A percentile compares a stretch with the other conserved stretches of the same genome.
phyloP scores from a whole-genome alignment of 2,888 invertebrate species.

The Tupiocoris notatus region DNA sequence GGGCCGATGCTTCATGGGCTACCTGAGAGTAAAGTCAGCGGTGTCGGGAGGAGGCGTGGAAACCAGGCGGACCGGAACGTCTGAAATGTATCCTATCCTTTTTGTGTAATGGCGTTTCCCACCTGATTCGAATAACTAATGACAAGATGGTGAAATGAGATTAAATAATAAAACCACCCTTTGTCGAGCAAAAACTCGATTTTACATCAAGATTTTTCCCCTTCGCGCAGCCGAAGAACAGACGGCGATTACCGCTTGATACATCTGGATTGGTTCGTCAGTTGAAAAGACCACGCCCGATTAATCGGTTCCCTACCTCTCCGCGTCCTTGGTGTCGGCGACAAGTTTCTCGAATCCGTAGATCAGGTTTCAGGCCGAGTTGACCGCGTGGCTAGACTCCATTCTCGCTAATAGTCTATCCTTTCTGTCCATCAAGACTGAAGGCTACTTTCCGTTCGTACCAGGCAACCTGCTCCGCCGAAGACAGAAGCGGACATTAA shows the following conservation, averaged over 20 bases:
- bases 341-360: neutral
- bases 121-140: neutral
- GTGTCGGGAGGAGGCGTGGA: conserved; percentile 7
- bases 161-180: neutral
- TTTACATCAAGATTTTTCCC: neutral
- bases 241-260: too few species aligned
- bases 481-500: too few species aligned
- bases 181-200: neutral
- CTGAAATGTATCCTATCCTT: conserved; percentile 22
- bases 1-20: neutral
- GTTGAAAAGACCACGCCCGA: neutral
- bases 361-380: neutral
- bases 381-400: neutral
- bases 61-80: conserved; percentile 2
- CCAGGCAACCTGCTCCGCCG: too few species aligned
- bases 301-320: neutral
- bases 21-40: neutral
- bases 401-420: neutral
- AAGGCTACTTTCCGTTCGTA: too few species aligned
- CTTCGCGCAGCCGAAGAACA: neutral
- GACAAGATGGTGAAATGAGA: neutral
- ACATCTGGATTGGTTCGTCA: neutral
- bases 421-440: too few species aligned
- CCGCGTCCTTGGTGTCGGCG: neutral
- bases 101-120: conserved; percentile 5